Base-by-base conservation (phyloP, 2,797 vertebrate species). In the Gallinago stenura region DNA sequence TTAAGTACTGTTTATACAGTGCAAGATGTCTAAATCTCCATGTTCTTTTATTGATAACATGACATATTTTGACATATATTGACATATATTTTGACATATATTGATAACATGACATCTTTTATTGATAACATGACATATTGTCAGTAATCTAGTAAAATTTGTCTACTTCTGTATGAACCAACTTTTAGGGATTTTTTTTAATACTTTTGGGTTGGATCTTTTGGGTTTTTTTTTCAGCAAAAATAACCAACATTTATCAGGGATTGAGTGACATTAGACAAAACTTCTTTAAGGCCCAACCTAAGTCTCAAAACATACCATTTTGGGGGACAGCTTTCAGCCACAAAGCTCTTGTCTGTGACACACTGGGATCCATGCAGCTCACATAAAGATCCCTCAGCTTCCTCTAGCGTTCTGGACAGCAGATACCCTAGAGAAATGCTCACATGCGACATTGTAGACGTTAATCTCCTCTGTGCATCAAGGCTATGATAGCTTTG, bases 141-240 rank as follows among this genome's bases (percentile, higher is more conserved):
- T 71, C 48, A 53, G 19, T 20, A 57, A 60, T n/a, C 39, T 50
- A 64, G 10, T 62, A 90, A 77, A 89, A 69, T 57, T 20, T 17
- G 8, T 35, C 35, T 57, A 17, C 3, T 68, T 73, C 26, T 30
- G 12, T 24, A 39, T 45, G 56, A 79, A 53, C 24, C 6, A 46
- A 6, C 54, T 39, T 62, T 45, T 12, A n/a, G 22, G 11, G 6
- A 53, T 53, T 28, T 50, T 91, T 54, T 15, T 6, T 33, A 73
- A 66, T 11, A 53, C 2, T n/a, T 79, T 33, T 2, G 2, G 4
- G 8, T 77, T 12, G 14, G 0, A 7, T n/a, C 30, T 43, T 7
- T 7, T 15, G 11, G 4, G 11, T 7, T 17, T 20, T 31, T 1
- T 11, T 1, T 11, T 53, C 8, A 68, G 13, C 6, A 93, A 83